A percentile compares a stretch with the other conserved stretches of the same genome.
Evolutionary conservation across 1,140 invertebrate species (phyloP).

Genomic region (Drusus annulatus): DNA sequence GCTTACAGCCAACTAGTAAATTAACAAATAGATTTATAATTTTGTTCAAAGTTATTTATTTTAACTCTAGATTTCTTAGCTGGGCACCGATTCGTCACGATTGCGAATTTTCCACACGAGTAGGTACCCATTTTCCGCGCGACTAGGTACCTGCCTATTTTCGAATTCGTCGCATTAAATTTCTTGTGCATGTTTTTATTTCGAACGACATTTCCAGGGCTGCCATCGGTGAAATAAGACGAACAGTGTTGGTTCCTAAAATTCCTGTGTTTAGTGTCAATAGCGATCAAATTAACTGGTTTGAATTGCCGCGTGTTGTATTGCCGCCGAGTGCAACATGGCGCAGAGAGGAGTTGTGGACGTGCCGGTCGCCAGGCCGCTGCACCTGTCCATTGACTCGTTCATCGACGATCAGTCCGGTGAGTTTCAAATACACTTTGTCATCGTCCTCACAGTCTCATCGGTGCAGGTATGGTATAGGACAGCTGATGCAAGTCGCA

Average conservation of each 20-base stretch:
- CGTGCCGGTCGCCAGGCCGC: conserved; percentile 62
- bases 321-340: conserved; percentile 22
- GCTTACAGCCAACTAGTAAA: too few relatives aligned
- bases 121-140: not conserved
- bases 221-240: not conserved
- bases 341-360: conserved; percentile 67
- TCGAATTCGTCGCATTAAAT: not conserved
- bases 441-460: too few relatives aligned
- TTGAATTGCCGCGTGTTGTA: not conserved
- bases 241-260: not conserved
- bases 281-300: not conserved
- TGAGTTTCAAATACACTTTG: conserved; percentile 1
- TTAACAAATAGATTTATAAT: too few relatives aligned
- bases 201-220: not conserved
- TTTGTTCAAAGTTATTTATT: too few relatives aligned
- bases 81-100: conserved; percentile 19
- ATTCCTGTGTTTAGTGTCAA: not conserved
- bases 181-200: conserved; percentile 29
- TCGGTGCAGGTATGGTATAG: too few relatives aligned
- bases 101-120: conserved; percentile 20
- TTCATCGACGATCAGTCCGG: conserved; percentile 64
- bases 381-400: conserved; percentile 66
- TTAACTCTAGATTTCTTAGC: not conserved
- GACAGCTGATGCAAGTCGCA: too few relatives aligned
- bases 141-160: not conserved